Percentiles rank a stretch among this genome's conserved stretches.
Evolutionary conservation across 2,797 vertebrate species (phyloP).

Genomic region (Pygocentrus nattereri): DNA sequence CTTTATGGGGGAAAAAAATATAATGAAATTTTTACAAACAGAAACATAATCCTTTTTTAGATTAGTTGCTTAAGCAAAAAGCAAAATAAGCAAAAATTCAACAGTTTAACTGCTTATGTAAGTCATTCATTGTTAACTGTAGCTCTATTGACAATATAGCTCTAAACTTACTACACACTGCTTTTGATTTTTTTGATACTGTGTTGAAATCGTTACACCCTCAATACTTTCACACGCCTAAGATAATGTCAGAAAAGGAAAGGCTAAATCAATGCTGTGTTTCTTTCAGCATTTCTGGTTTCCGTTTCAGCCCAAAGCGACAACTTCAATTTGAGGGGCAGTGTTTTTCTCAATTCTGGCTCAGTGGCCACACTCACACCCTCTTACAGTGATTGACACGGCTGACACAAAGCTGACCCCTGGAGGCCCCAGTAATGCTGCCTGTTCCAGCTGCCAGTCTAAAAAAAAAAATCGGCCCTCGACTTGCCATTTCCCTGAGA

Average conservation of each 20-base stretch:
- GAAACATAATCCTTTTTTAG: too few species aligned
- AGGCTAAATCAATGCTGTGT: not conserved
- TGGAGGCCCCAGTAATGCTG: conserved; percentile 8
- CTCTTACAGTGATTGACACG: conserved; percentile 35
- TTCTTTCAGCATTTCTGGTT: conserved; percentile 11
- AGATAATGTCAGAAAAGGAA: conserved; percentile 15
- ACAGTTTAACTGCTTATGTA: too few species aligned
- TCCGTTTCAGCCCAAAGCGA: conserved; percentile 20
- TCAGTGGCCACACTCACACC: conserved; percentile 27
- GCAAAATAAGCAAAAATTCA: too few species aligned
- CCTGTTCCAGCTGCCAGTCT: conserved; percentile 5
- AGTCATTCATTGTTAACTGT: too few species aligned
- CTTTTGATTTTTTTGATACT: not conserved
- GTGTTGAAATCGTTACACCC: not conserved
- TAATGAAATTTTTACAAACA: too few species aligned
- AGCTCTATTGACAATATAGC: too few species aligned
- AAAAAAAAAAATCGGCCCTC: conserved; percentile 17
- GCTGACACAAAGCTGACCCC: conserved; percentile 52
- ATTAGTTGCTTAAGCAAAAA: too few species aligned
- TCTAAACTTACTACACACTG: not conserved
- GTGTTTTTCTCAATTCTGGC: conserved; percentile 33
- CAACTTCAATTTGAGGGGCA: conserved; percentile 30
- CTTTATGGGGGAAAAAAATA: too few species aligned
- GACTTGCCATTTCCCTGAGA: conserved; percentile 30
- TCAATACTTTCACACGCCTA: not conserved